Percentiles rank a stretch among this genome's conserved stretches.
Evolutionary conservation across 2,797 vertebrate species (phyloP).

Genomic region (Bucorvus abyssinicus): DNA sequence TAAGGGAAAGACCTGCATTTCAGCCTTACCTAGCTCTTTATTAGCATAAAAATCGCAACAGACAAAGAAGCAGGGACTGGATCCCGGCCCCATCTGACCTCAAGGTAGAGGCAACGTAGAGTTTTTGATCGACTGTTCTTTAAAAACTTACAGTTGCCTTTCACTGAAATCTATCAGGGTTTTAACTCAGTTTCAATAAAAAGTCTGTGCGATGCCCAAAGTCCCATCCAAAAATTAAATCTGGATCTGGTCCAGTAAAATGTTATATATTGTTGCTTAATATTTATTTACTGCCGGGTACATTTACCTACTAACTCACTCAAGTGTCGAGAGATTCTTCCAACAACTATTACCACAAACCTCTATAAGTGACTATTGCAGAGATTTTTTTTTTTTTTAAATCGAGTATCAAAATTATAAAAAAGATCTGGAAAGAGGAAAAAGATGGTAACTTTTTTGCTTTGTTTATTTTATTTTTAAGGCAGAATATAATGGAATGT

Average conservation of each 20-base stretch:
- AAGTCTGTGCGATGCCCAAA: too few relatives aligned
- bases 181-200: too few relatives aligned
- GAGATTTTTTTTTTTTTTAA: neutral
- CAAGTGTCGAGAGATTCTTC: neutral
- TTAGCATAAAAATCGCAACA: too few relatives aligned
- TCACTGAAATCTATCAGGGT: too few relatives aligned
- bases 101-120: too few relatives aligned
- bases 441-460: neutral
- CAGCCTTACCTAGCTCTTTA: neutral
- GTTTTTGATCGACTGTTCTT: too few relatives aligned
- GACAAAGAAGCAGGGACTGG: neutral
- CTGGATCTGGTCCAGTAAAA: neutral
- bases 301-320: neutral
- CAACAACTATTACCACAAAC: neutral
- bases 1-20: neutral
- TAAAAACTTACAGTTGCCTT: too few relatives aligned
- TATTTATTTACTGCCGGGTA: neutral
- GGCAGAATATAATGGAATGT: neutral
- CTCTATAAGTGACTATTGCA: neutral
- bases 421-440: neutral
- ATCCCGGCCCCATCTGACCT: too few relatives aligned
- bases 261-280: neutral
- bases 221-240: too few relatives aligned
- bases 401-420: neutral
- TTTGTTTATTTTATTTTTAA: neutral